A percentile compares a stretch with the other conserved stretches of the same genome.
phyloP scores from a whole-genome alignment of 2,113 vertebrate genomes.

The Callospermophilus lateralis region DNA sequence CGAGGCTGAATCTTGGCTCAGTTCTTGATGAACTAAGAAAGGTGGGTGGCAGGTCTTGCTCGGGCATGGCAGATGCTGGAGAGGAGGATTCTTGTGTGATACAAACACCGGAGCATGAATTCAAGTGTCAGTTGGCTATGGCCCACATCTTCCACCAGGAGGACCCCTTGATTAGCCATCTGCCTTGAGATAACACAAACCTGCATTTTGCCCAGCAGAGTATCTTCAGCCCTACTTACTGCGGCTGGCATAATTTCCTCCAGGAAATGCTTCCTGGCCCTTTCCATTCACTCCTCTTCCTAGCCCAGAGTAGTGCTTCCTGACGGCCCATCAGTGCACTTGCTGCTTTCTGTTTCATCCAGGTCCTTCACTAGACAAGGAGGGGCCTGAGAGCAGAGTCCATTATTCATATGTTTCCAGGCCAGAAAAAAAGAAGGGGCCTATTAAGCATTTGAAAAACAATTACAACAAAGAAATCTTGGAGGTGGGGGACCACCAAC shows the following conservation, averaged over 20 bases:
- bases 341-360: background rate
- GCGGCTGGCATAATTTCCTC: background rate
- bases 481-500: background rate
- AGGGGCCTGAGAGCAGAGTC: background rate
- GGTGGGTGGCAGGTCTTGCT: background rate
- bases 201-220: background rate
- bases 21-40: background rate
- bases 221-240: too few species aligned
- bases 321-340: too few species aligned
- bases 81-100: background rate
- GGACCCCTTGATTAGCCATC: background rate
- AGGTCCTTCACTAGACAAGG: background rate
- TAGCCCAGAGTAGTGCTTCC: background rate
- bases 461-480: background rate
- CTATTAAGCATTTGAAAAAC: background rate
- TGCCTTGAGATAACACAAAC: fast-evolving
- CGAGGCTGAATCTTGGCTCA: background rate
- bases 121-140: fast-evolving
- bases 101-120: background rate
- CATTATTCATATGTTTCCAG: background rate
- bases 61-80: background rate
- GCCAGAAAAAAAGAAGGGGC: background rate
- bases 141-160: too few species aligned
- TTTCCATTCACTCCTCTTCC: background rate
- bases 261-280: background rate